A percentile compares a stretch with the other conserved stretches of the same genome.
Conservation (phyloP, 1,140 invertebrate species). For the Sitobion miscanthi region DNA sequence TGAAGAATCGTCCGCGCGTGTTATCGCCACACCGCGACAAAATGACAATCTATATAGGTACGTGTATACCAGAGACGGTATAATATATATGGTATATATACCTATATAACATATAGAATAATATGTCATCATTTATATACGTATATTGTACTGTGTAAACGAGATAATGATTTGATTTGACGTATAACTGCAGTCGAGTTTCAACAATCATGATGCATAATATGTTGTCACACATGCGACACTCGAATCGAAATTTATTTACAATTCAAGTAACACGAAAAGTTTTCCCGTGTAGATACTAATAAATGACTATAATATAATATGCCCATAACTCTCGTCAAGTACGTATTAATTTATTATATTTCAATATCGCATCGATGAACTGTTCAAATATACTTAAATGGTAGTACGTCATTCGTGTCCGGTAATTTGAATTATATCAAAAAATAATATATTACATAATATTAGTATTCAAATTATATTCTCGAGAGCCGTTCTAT, state of each 20-base stretch:
- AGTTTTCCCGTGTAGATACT: not conserved
- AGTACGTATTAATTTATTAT: not conserved
- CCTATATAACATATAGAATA: too few species aligned
- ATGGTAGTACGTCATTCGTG: not conserved
- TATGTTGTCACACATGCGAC: not conserved
- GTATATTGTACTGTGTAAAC: not conserved
- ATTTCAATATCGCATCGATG: not conserved
- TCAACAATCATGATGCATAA: not conserved
- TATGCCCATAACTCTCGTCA: not conserved
- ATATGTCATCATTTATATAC: too few species aligned
- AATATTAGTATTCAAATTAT: slow-evolving; percentile 8
- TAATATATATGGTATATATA: too few species aligned
- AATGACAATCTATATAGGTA: not conserved
- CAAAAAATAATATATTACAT: not conserved
- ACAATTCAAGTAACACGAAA: not conserved
- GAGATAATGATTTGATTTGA: not conserved
- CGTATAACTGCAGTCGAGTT: not conserved
- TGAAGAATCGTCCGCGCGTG: not conserved
- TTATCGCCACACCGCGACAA: not conserved
- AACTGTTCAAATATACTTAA: not conserved
- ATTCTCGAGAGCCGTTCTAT: not conserved
- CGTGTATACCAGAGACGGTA: not conserved
- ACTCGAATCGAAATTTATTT: slow-evolving; percentile 4
- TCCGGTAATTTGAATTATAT: not conserved
- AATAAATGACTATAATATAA: not conserved